phyloP scores from a whole-genome alignment of 2,113 vertebrate species.

The Paradoxurus hermaphroditus region DNA sequence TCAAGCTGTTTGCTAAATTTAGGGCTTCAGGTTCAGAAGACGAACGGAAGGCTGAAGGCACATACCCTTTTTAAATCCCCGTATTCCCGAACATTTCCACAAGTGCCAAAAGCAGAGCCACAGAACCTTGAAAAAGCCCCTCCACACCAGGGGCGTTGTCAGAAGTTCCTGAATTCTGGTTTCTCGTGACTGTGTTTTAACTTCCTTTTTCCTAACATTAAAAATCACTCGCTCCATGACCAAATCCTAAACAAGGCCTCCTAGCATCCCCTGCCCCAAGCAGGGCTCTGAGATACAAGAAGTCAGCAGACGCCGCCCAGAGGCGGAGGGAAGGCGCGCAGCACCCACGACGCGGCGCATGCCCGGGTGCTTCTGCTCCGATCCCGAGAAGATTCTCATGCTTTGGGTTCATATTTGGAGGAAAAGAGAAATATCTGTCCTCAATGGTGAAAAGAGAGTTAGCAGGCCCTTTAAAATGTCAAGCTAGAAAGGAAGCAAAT shows the following conservation, averaged over 20 bases:
- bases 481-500: neutral
- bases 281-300: neutral
- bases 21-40: neutral
- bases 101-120: neutral
- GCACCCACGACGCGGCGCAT: neutral
- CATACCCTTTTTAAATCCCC: neutral
- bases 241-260: neutral
- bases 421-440: neutral
- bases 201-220: neutral
- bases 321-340: neutral
- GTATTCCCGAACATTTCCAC: neutral
- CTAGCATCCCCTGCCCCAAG: neutral
- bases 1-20: slow-evolving; percentile 28
- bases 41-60: neutral
- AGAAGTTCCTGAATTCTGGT: neutral
- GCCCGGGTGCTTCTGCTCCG: neutral
- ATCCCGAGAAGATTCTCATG: neutral
- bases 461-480: neutral
- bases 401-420: neutral
- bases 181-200: neutral
- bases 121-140: neutral
- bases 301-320: neutral
- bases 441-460: neutral
- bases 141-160: neutral
- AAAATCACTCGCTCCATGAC: neutral